A percentile compares a stretch with the other conserved stretches of the same genome.
phyloP scores from a whole-genome alignment of 2,888 invertebrate species.

The Agrochola circellaris region DNA sequence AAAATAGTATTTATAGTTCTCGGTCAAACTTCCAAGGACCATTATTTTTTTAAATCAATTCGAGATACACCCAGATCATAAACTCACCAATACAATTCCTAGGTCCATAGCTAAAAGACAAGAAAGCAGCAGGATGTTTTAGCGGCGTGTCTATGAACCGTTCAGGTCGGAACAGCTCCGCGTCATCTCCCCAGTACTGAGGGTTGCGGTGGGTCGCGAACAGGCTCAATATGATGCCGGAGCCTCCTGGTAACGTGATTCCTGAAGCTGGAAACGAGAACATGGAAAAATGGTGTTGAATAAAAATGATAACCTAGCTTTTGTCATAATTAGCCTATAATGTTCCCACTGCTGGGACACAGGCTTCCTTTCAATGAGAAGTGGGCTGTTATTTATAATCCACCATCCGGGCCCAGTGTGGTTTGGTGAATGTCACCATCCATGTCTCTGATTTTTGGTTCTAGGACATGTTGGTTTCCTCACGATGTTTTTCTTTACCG shows the following conservation, averaged over 20 bases:
- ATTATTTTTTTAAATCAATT: background rate
- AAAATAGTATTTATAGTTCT: background rate
- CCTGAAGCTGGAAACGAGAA: slow-evolving; percentile 37
- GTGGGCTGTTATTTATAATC: background rate
- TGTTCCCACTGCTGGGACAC: background rate
- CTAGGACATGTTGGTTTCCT: background rate
- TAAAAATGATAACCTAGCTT: background rate
- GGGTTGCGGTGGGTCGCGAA: slow-evolving; percentile 75
- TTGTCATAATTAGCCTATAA: background rate
- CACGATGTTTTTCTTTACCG: background rate
- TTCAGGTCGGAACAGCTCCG: slow-evolving; percentile 77
- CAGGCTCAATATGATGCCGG: slow-evolving; percentile 43
- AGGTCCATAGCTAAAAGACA: slow-evolving; percentile 74
- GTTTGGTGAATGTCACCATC: background rate
- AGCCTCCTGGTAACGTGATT: slow-evolving; percentile 36
- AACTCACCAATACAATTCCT: slow-evolving; percentile 75
- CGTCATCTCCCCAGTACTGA: slow-evolving; percentile 77
- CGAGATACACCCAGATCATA: background rate
- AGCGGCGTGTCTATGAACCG: slow-evolving; percentile 72
- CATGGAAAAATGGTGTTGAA: background rate
- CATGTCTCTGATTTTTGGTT: background rate
- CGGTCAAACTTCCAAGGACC: background rate
- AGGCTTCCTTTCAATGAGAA: background rate
- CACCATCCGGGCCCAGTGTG: background rate
- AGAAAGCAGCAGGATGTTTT: slow-evolving; percentile 70